These are phyloP conservation scores for Odocoileus virginianus DNA, from an alignment of 2,113 vertebrate genomes.

Conservation along the genomic window DNA sequence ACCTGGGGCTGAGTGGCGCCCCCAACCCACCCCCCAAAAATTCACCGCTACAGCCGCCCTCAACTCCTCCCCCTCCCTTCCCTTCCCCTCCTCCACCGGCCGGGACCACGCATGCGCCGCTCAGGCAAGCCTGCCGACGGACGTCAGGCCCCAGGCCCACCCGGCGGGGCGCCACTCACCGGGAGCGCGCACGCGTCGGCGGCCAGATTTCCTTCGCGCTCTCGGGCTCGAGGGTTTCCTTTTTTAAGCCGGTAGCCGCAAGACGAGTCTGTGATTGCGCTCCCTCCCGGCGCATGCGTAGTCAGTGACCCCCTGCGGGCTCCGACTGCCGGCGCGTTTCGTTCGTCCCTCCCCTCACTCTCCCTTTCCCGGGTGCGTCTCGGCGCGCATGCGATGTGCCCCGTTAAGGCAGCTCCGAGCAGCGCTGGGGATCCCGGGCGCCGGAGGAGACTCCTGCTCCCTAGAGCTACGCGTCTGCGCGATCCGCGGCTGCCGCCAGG, in stretches of 20 bases:
- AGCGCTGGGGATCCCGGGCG: neutral
- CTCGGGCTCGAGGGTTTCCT: constrained; percentile 25
- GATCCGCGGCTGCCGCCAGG: neutral
- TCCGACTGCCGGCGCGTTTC: neutral
- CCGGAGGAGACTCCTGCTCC: neutral
- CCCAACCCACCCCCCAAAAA: constrained; percentile 12
- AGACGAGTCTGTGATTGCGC: constrained; percentile 48
- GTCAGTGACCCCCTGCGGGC: neutral
- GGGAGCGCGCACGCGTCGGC: constrained; percentile 61
- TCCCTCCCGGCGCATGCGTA: constrained; percentile 63
- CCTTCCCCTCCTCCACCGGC: constrained; percentile 66
- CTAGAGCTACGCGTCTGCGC: neutral
- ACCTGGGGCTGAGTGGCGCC: constrained; percentile 36
- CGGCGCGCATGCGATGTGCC: constrained; percentile 58
- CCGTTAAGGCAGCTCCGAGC: neutral
- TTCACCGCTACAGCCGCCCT: constrained; percentile 36
- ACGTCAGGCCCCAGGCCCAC: constrained; percentile 41
- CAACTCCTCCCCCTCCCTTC: constrained; percentile 53
- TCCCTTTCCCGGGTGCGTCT: neutral
- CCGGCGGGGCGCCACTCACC: constrained; percentile 43
- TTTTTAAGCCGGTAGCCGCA: constrained; percentile 20
- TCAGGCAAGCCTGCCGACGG: neutral
- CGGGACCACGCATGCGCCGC: constrained; percentile 71
- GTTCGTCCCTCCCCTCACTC: constrained; percentile 56
- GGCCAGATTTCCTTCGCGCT: constrained; percentile 4